Base-by-base conservation (phyloP, 2,113 vertebrate species). In the Dasypus novemcinctus region DNA sequence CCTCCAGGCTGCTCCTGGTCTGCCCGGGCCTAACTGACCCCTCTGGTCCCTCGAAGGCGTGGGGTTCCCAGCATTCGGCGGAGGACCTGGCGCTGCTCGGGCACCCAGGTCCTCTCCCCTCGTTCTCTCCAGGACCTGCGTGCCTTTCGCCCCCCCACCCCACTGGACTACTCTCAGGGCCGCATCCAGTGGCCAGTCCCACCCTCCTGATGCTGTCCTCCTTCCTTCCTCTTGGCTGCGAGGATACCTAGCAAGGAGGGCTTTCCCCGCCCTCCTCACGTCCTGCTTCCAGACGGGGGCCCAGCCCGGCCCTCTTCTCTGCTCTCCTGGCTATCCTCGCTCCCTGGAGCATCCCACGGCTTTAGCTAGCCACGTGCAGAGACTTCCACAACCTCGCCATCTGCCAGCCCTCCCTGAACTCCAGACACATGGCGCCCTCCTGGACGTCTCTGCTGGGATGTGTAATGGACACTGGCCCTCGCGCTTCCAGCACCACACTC, bases 11-110 rank as follows among this genome's bases (percentile, higher is more conserved):
- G 21, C 15, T 41, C 8, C 52, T 33, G 8, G 18, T 52, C 46
- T 57, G 1, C 9, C 2, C 1, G 1, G 33, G 38, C 63, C 63
- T 52, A 78, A 33, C 36, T 11, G 17, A 49, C 41, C 41, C 38
- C 18, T 31, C 2, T 0, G 2, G 11, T n/a, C 54, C 33, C 90
- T 27, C 54, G 46, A 68, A 13, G 0, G 2, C 1, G 7, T 54
- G 46, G 10, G 20, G 0, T 6, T 54, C 38, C 12, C 17, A 9
- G 64, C 29, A 1, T 29, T 63, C 13, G 3, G n/a, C 0, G 4
- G 9, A 31, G 49, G 41, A 61, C 80, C 5, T 0, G 8, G 38
- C 13, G 25, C 20, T 21, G 20, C 0, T 1, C 21, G 11, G 27
- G 71, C n/a, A 13, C 69, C 83, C 2, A 21, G 5, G 25, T 7